These are phyloP conservation scores for Brachyhypopomus gauderio DNA, from an alignment of 2,113 vertebrate genomes.

Conservation along the genomic window DNA sequence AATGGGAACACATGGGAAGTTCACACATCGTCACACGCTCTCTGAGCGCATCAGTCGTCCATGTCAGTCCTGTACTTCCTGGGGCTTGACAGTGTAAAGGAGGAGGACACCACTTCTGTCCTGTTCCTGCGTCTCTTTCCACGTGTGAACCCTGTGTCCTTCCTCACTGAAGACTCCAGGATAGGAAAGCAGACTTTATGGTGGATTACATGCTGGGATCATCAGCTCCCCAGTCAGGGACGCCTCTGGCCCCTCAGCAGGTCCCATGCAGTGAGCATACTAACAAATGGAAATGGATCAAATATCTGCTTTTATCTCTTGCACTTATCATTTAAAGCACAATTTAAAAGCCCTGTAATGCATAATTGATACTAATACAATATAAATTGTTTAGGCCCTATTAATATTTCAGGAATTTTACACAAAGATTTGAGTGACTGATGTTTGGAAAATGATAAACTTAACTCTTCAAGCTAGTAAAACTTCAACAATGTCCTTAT, in stretches of 20 bases:
- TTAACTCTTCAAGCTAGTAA: background rate
- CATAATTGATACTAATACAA: slow-evolving; percentile 59
- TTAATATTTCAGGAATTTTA: slow-evolving; percentile 54
- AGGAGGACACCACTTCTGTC: background rate
- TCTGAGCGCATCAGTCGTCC: background rate
- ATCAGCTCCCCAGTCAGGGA: no score
- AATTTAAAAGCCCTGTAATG: slow-evolving; percentile 50
- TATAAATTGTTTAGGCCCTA: slow-evolving; percentile 59
- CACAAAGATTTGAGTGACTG: slow-evolving; percentile 47
- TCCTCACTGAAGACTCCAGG: no score
- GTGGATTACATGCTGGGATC: no score
- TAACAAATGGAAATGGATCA: slow-evolving; percentile 30
- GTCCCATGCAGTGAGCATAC: background rate
- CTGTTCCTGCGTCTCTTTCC: background rate
- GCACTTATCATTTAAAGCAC: slow-evolving; percentile 45
- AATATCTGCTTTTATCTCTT: slow-evolving; percentile 22
- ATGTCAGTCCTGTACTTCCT: background rate
- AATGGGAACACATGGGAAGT: background rate
- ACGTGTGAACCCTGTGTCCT: no score
- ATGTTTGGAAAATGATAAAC: slow-evolving; percentile 46
- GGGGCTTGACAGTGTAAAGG: background rate
- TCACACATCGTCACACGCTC: background rate
- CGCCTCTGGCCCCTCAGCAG: background rate
- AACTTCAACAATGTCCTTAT: background rate
- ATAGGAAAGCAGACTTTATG: no score